A percentile compares a stretch with the other conserved stretches of the same genome.
These are phyloP conservation scores for Rhopilema esculentum DNA, from an alignment of 30 jellyfish, hydroid and myxozoan species.

Conservation along the genomic window DNA sequence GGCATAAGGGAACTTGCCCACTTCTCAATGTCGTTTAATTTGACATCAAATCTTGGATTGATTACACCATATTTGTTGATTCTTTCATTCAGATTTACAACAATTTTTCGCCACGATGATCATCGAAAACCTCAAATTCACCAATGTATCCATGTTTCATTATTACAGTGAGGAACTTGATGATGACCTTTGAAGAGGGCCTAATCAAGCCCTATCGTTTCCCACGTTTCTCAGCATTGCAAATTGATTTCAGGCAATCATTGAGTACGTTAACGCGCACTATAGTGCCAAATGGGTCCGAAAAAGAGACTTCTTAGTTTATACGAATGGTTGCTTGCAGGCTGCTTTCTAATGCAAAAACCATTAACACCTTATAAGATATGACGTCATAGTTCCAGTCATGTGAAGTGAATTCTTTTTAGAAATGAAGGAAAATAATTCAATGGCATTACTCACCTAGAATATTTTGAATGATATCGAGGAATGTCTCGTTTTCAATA, in stretches of 20 bases:
- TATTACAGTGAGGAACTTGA: slow-evolving; percentile 94
- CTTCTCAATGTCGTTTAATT: slow-evolving; percentile 94
- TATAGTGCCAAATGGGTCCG: too few species aligned
- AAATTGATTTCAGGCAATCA: slow-evolving; percentile 94
- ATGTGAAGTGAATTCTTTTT: neutral
- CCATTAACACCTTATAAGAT: neutral
- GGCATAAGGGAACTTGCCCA: slow-evolving; percentile 99
- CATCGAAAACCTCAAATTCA: slow-evolving; percentile 98
- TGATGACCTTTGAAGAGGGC: slow-evolving; percentile 97
- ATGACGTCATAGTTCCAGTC: neutral
- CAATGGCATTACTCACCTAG: slow-evolving; percentile 51
- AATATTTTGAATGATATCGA: slow-evolving; percentile 35
- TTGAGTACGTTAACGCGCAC: slow-evolving; percentile 97
- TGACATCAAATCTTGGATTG: slow-evolving; percentile 99
- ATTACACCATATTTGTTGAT: slow-evolving; percentile 99
- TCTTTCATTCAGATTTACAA: slow-evolving; percentile 97
- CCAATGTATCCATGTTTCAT: slow-evolving; percentile 99
- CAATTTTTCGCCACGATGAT: slow-evolving; percentile 99
- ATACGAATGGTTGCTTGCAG: too few species aligned
- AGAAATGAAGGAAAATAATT: neutral
- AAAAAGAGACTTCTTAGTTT: too few species aligned
- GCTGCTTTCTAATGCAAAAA: too few species aligned
- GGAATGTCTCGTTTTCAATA: slow-evolving; percentile 36
- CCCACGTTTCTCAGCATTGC: slow-evolving; percentile 99
- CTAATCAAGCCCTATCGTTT: slow-evolving; percentile 97